A percentile compares a stretch with the other conserved stretches of the same genome.
Conservation (phyloP, 1,140 invertebrate genomes). For the Aphaenogaster ashmeadi region DNA sequence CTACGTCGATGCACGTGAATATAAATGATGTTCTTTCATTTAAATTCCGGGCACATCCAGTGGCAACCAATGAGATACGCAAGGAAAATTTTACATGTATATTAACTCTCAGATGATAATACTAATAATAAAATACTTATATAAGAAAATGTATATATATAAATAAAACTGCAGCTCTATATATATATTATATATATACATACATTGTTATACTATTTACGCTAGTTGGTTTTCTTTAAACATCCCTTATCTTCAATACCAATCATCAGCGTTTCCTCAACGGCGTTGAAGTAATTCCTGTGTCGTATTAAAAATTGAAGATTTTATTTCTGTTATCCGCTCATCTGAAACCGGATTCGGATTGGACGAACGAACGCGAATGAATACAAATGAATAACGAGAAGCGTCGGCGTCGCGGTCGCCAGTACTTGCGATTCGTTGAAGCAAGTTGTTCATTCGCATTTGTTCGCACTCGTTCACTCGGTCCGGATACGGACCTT, state of each 20-base stretch:
- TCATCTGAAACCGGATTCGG: neutral
- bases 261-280: neutral
- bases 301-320: neutral
- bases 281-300: neutral
- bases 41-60: slow-evolving; percentile 35
- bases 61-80: slow-evolving; percentile 29
- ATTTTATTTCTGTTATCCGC: neutral
- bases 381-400: neutral
- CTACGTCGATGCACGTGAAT: slow-evolving; percentile 38
- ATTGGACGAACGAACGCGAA: neutral
- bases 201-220: slow-evolving; percentile 42
- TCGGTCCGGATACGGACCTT: too few relatives aligned
- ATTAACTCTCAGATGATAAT: slow-evolving; percentile 53
- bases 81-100: slow-evolving; percentile 61
- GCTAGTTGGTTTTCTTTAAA: slow-evolving; percentile 38
- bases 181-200: slow-evolving; percentile 51
- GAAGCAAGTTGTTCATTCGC: too few relatives aligned
- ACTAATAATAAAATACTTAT: slow-evolving; percentile 59
- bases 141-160: slow-evolving; percentile 63
- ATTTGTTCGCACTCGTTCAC: too few relatives aligned
- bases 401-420: too few relatives aligned
- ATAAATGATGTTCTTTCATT: slow-evolving; percentile 60
- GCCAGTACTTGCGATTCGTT: too few relatives aligned
- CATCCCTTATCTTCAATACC: neutral
- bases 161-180: slow-evolving; percentile 57